A percentile compares a stretch with the other conserved stretches of the same genome.
Conservation (phyloP, 2,888 invertebrate species). For the Erebia epiphron region DNA sequence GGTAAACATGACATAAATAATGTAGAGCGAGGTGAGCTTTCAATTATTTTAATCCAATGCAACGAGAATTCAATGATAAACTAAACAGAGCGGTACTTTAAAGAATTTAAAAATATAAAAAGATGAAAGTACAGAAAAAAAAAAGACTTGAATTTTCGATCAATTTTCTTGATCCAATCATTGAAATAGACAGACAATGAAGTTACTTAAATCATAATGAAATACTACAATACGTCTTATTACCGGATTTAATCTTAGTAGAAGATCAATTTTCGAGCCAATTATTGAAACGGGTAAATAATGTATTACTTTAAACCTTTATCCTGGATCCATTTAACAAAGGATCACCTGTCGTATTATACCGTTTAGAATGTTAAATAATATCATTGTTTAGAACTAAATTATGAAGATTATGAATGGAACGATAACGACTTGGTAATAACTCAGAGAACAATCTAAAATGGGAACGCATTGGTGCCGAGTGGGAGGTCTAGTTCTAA, state of each 20-base stretch:
- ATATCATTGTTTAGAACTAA: conserved; percentile 15
- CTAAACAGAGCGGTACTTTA: background rate
- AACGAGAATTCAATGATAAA: background rate
- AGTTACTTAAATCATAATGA: no score
- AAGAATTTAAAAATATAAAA: background rate
- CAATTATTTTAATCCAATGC: conserved; percentile 30
- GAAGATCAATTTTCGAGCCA: no score
- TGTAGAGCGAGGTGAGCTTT: conserved; percentile 33
- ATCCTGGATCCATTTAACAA: conserved; percentile 8
- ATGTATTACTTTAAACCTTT: background rate
- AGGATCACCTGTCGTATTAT: background rate
- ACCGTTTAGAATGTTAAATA: conserved; percentile 11
- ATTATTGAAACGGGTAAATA: background rate
- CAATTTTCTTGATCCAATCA: no score
- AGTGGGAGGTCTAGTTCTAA: conserved; percentile 57
- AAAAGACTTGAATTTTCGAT: no score
- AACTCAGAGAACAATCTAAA: conserved; percentile 65
- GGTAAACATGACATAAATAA: conserved; percentile 32
- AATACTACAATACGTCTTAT: no score
- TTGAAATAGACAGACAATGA: no score
- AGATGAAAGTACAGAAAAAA: no score
- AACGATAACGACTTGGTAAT: conserved; percentile 56
- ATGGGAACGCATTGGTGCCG: conserved; percentile 62
- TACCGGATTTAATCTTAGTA: no score
- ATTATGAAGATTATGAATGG: conserved; percentile 48